Conservation (phyloP, 2,888 invertebrate species). For the Metallyticus violacea region DNA sequence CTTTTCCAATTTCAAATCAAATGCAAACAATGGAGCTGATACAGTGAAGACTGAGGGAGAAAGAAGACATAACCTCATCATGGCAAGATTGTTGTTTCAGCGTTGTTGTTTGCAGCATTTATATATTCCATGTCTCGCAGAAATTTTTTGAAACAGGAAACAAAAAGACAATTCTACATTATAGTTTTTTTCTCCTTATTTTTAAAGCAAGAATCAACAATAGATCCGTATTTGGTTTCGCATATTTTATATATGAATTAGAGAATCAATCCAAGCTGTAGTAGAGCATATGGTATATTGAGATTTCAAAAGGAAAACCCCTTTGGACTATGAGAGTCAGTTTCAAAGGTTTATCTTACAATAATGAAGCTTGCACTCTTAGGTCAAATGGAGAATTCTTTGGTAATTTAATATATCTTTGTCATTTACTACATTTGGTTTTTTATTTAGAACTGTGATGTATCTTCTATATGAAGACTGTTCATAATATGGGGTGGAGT, state of each 20-base stretch:
- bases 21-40: background rate
- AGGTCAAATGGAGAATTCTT: background rate
- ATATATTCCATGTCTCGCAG: background rate
- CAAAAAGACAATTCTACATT: background rate
- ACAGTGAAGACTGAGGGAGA: background rate
- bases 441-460: background rate
- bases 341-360: background rate
- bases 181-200: background rate
- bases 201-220: no score
- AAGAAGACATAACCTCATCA: constrained; percentile 10
- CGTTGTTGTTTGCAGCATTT: background rate
- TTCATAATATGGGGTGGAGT: background rate
- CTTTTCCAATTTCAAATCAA: background rate
- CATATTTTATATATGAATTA: background rate
- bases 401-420: background rate
- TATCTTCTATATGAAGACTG: background rate
- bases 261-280: background rate
- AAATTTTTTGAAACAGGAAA: background rate
- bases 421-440: background rate
- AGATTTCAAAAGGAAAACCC: background rate
- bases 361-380: background rate
- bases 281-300: background rate
- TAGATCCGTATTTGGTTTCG: background rate
- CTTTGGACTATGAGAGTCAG: background rate
- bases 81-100: constrained; percentile 17